phyloP scores from a whole-genome alignment of 2,888 invertebrate genomes.

The Keiferia lycopersicella region DNA sequence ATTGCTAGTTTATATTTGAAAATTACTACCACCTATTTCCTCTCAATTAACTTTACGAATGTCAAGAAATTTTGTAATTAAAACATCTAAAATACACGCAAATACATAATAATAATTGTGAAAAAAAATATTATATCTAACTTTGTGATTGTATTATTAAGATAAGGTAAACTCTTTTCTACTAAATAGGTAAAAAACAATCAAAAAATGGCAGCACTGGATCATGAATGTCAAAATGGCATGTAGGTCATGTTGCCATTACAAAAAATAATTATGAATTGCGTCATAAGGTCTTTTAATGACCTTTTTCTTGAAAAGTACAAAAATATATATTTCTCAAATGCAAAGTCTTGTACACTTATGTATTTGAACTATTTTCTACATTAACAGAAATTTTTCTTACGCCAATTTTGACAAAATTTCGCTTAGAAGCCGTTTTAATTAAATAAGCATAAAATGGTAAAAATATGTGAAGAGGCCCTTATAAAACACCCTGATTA shows the following conservation, averaged over 20 bases:
- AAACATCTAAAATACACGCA: not conserved
- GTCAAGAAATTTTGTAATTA: not conserved
- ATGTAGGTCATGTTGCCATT: not conserved
- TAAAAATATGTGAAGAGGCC: not conserved
- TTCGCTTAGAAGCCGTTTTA: no score
- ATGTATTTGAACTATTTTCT: no score
- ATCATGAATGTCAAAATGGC: not conserved
- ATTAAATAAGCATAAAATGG: no score
- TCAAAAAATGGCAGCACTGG: not conserved
- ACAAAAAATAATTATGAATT: not conserved
- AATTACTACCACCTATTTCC: not conserved
- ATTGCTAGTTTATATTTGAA: slow-evolving; percentile 26
- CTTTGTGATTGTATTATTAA: not conserved
- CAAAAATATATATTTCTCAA: no score
- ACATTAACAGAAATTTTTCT: no score
- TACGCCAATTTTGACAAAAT: no score
- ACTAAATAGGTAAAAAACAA: not conserved
- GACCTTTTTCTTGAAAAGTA: not conserved
- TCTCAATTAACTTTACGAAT: not conserved
- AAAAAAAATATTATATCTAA: not conserved
- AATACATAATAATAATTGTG: not conserved
- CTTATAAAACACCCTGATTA: not conserved
- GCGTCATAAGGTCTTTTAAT: slow-evolving; percentile 7
- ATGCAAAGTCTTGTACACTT: no score
- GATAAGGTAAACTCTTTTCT: not conserved